A percentile compares a stretch with the other conserved stretches of the same genome.
Conservation (phyloP, 1,140 invertebrate genomes). For the Mamestra configurata region DNA sequence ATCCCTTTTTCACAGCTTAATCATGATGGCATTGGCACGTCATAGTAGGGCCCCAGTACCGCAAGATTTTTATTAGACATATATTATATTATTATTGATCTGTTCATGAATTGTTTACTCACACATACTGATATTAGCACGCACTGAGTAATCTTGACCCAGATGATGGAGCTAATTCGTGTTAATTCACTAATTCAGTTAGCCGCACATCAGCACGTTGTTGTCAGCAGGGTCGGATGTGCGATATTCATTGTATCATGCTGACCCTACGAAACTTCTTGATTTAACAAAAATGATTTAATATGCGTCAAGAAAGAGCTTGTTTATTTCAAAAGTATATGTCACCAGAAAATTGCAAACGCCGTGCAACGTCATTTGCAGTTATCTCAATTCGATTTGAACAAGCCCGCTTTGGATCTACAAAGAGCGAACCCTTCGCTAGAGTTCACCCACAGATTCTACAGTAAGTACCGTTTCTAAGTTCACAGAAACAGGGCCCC, state of each 20-base stretch:
- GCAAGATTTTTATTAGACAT: too few relatives aligned
- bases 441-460: background rate
- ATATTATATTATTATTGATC: too few relatives aligned
- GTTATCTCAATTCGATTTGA: background rate
- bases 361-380: background rate
- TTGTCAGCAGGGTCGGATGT: constrained; percentile 45
- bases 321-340: background rate
- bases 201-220: constrained; percentile 38
- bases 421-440: background rate
- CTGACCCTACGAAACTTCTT: constrained; percentile 35
- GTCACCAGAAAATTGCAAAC: too few relatives aligned
- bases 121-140: constrained; percentile 56
- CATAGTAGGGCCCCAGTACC: too few relatives aligned
- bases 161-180: constrained; percentile 70
- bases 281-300: background rate
- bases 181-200: constrained; percentile 70
- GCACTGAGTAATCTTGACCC: constrained; percentile 73
- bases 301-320: too few relatives aligned
- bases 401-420: background rate
- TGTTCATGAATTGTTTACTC: constrained; percentile 41
- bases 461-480: constrained; percentile 34
- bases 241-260: constrained; percentile 30
- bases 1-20: too few relatives aligned
- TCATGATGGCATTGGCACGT: too few relatives aligned
- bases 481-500: constrained; percentile 31